Percentiles rank a stretch among this genome's conserved stretches.
Conservation (phyloP, 2,797 vertebrate species). For the Hydrophis major region DNA sequence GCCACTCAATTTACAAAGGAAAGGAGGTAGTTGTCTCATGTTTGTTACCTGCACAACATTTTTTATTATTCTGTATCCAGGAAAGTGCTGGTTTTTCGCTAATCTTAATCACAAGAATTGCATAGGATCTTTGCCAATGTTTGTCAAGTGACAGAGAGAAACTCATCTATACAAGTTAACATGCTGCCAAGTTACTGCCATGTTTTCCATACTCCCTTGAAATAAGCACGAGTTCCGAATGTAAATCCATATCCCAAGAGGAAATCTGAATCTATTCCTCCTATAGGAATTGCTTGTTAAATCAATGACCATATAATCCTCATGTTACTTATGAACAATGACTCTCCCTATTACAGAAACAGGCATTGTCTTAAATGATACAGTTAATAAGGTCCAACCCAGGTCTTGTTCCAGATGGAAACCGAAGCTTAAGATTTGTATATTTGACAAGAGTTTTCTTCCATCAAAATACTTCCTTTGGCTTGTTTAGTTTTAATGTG, state of each 20-base stretch:
- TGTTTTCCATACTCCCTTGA: neutral
- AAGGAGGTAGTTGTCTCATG: neutral
- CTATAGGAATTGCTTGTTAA: neutral
- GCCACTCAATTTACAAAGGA: neutral
- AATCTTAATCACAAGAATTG: neutral
- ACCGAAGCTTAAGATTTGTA: neutral
- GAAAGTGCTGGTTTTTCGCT: neutral
- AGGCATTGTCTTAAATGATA: conserved; percentile 12
- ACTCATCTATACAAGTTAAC: neutral
- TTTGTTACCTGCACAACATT: neutral
- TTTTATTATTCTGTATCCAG: too few species aligned
- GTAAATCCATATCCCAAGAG: neutral
- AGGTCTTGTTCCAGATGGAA: neutral
- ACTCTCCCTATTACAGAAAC: conserved; percentile 17
- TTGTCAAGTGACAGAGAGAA: neutral
- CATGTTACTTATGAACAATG: neutral
- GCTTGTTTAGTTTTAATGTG: conserved; percentile 20
- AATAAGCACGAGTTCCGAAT: neutral
- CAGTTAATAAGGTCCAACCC: conserved; percentile 5
- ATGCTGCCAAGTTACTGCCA: neutral
- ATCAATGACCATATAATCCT: neutral
- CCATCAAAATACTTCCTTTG: conserved; percentile 1
- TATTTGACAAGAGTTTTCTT: conserved; percentile 19
- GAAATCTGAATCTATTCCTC: neutral
- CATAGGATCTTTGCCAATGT: neutral